Conservation (phyloP, 2,113 vertebrate genomes). For the Ornithorhynchus anatinus region DNA sequence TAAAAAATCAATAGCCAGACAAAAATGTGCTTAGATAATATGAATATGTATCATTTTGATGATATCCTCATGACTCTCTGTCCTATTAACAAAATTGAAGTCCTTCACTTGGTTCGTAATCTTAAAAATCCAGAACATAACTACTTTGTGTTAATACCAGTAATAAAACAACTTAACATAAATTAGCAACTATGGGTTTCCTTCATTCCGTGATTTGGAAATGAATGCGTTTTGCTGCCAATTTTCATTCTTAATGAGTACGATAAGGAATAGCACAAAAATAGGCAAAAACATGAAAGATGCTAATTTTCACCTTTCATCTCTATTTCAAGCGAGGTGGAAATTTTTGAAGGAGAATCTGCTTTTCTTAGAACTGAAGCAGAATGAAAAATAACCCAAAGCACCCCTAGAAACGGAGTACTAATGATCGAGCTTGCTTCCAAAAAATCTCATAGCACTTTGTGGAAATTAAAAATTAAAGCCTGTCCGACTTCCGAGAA, state of each 20-base stretch:
- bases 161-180: background rate
- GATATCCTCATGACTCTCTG: background rate
- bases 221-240: background rate
- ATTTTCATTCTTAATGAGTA: background rate
- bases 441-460: background rate
- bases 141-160: background rate
- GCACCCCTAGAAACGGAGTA: background rate
- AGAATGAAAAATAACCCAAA: background rate
- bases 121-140: background rate
- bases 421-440: background rate
- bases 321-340: background rate
- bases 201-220: background rate
- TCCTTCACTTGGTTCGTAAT: background rate
- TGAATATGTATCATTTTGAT: background rate
- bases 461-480: constrained; percentile 4
- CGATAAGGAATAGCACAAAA: background rate
- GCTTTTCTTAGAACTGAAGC: background rate
- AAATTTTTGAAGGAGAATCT: background rate
- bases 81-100: background rate
- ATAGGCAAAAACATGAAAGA: background rate
- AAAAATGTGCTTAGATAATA: background rate
- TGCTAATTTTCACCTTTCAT: background rate
- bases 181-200: background rate
- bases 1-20: background rate
- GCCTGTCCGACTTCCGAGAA: too few relatives aligned